Evolutionary conservation across 2,888 invertebrate genomes (phyloP).

Genomic region (Agrochola litura): DNA sequence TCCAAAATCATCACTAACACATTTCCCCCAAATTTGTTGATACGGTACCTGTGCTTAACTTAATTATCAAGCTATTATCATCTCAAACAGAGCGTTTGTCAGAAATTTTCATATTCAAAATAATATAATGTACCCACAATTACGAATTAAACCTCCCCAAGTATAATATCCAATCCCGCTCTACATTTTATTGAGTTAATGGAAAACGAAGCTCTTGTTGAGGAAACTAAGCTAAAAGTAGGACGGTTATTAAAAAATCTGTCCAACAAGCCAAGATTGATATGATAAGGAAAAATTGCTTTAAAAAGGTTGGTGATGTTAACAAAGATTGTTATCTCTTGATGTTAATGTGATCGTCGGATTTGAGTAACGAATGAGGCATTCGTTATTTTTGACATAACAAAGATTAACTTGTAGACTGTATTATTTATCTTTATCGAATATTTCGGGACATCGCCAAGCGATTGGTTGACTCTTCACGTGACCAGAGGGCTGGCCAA

Average conservation of each 20-base stretch:
- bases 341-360: conserved; percentile 5
- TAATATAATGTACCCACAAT: conserved; percentile 46
- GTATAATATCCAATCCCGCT: conserved; percentile 51
- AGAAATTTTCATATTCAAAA: conserved; percentile 32
- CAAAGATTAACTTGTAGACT: neutral
- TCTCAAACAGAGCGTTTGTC: conserved; percentile 18
- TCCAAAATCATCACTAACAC: neutral
- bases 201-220: conserved; percentile 57
- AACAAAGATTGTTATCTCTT: conserved; percentile 31
- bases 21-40: neutral
- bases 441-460: too few relatives aligned
- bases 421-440: conserved; percentile 1
- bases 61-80: conserved; percentile 32
- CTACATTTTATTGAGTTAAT: conserved; percentile 62
- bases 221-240: conserved; percentile 56
- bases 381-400: neutral
- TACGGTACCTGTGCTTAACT: conserved; percentile 14
- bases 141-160: conserved; percentile 45
- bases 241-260: conserved; percentile 59
- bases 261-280: conserved; percentile 63
- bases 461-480: too few relatives aligned
- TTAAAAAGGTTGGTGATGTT: conserved; percentile 15
- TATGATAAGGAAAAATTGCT: conserved; percentile 49
- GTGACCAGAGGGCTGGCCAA: too few relatives aligned
- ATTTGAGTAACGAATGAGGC: conserved; percentile 1